phyloP scores from a whole-genome alignment of 2,888 invertebrate species.

The Tipula unca region DNA sequence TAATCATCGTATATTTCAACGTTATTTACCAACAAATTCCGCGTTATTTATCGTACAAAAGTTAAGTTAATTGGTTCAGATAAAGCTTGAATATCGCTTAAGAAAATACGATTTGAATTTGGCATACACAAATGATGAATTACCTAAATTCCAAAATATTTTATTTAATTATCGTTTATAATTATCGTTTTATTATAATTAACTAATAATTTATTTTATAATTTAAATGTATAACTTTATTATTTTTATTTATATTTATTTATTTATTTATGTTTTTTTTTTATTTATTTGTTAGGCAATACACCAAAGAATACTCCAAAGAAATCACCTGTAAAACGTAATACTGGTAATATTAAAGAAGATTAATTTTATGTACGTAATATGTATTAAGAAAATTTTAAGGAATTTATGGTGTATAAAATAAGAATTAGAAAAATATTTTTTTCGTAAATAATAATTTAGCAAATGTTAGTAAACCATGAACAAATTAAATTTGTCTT shows the following conservation, averaged over 20 bases:
- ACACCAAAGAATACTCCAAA: slow-evolving; percentile 33
- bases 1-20: too few species aligned
- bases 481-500: background rate
- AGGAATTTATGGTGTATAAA: background rate
- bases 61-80: too few species aligned
- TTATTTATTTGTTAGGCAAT: slow-evolving; percentile 29
- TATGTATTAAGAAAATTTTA: background rate
- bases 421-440: background rate
- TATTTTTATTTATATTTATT: slow-evolving; percentile 22
- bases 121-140: background rate
- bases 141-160: background rate
- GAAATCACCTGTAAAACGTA: slow-evolving; percentile 22
- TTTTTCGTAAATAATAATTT: background rate
- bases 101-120: background rate
- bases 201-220: background rate
- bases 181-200: background rate
- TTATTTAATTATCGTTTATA: background rate
- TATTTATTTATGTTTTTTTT: slow-evolving; percentile 25
- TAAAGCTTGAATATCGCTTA: too few species aligned
- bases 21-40: too few species aligned
- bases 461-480: background rate
- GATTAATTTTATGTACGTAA: background rate
- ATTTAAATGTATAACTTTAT: slow-evolving; percentile 24
- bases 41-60: too few species aligned
- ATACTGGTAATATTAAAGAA: slow-evolving; percentile 20